A percentile compares a stretch with the other conserved stretches of the same genome.
phyloP scores from a whole-genome alignment of 2,113 vertebrate genomes.

The Pyxicephalus adspersus region DNA sequence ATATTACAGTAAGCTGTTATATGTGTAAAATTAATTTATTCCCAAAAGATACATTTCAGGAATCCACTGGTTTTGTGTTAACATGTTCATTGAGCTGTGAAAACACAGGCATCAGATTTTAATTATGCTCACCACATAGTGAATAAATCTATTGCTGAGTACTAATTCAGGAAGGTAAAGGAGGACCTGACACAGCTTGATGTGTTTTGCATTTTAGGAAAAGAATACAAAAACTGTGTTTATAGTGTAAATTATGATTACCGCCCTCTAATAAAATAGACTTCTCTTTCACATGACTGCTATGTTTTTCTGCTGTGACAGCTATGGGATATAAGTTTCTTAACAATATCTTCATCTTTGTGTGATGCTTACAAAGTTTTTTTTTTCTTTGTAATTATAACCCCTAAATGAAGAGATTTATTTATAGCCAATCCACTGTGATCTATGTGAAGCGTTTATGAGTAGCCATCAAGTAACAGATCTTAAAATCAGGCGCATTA shows the following conservation, averaged over 20 bases:
- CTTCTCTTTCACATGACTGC: not conserved
- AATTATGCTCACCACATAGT: conserved; percentile 47
- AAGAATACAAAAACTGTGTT: conserved; percentile 7
- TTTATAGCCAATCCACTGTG: too few species aligned
- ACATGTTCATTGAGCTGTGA: conserved; percentile 56
- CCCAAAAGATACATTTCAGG: conserved; percentile 55
- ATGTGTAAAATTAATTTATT: conserved; percentile 58
- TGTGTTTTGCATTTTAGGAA: not conserved
- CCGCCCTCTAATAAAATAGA: not conserved
- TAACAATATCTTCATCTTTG: too few species aligned
- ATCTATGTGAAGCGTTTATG: too few species aligned
- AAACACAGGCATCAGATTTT: conserved; percentile 56
- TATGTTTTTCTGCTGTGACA: not conserved
- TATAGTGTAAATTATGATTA: conserved; percentile 11
- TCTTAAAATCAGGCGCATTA: too few species aligned
- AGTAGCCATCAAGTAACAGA: too few species aligned
- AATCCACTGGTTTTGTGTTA: conserved; percentile 55
- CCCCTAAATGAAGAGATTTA: too few species aligned
- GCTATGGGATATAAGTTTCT: not conserved
- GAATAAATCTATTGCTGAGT: conserved; percentile 49
- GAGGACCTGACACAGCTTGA: conserved; percentile 13
- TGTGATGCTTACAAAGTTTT: too few species aligned
- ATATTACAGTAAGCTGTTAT: conserved; percentile 55
- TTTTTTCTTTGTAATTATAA: too few species aligned
- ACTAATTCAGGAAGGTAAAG: conserved; percentile 32